A percentile compares a stretch with the other conserved stretches of the same genome.
Evolutionary conservation across 2,888 invertebrate species (phyloP).

Genomic region (Eumerus sabulonum): DNA sequence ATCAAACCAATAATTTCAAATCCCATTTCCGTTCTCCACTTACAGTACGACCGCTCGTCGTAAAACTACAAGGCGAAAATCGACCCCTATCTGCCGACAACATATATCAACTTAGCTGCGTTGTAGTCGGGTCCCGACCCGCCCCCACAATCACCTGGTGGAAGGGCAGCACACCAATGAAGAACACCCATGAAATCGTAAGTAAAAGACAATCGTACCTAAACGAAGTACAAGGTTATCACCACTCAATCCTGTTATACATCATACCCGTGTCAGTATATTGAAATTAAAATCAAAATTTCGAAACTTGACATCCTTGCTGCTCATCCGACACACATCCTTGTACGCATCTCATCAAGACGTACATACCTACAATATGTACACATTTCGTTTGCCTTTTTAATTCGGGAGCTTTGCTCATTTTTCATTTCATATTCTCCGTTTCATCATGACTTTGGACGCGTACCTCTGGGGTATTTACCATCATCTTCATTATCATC

Average conservation of each 20-base stretch:
- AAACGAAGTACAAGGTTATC: no score
- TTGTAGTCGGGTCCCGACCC: constrained; percentile 87
- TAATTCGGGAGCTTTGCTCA: constrained; percentile 53
- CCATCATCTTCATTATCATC: no score
- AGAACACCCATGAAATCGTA: constrained; percentile 84
- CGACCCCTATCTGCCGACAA: constrained; percentile 86
- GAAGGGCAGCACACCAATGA: constrained; percentile 85
- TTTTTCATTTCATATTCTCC: constrained; percentile 60
- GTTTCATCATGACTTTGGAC: constrained; percentile 37
- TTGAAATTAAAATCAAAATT: constrained; percentile 55
- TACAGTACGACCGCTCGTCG: constrained; percentile 86
- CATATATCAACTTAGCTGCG: constrained; percentile 86
- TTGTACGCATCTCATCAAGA: no score
- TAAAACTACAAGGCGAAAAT: constrained; percentile 85
- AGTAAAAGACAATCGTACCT: constrained; percentile 74
- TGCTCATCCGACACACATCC: constrained; percentile 43
- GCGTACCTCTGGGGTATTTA: constrained; percentile 43
- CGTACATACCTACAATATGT: no score
- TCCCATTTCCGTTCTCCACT: constrained; percentile 30
- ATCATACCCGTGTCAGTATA: constrained; percentile 17
- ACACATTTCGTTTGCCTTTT: constrained; percentile 52
- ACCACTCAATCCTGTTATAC: no score
- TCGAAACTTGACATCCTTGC: constrained; percentile 40
- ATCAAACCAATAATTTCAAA: not conserved
- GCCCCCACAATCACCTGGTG: constrained; percentile 89